Evolutionary conservation across 1,140 invertebrate species (phyloP).

Genomic region (Drosophila equinoxialis): DNA sequence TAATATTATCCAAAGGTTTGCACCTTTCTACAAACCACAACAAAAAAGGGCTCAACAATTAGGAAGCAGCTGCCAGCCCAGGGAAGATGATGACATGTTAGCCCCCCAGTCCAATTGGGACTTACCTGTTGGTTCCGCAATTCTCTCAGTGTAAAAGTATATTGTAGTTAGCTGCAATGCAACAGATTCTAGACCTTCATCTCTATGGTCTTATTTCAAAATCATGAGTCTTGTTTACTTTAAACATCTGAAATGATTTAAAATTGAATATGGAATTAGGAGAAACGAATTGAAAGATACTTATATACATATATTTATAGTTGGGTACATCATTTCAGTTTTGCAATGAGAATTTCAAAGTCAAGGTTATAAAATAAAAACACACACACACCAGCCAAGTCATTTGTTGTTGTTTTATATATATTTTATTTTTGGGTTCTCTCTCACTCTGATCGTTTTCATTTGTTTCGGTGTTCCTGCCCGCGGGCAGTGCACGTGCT

Average conservation of each 20-base stretch:
- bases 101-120: not conserved
- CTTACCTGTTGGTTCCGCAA: slow-evolving; percentile 79
- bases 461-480: slow-evolving; percentile 35
- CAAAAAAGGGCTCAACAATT: not conserved
- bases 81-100: not conserved
- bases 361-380: slow-evolving; percentile 67
- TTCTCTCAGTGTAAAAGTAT: slow-evolving; percentile 70
- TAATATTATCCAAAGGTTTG: slow-evolving; percentile 5
- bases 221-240: slow-evolving; percentile 2
- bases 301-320: slow-evolving; percentile 5
- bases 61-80: not conserved
- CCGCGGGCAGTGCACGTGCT: slow-evolving; percentile 61
- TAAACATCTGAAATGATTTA: slow-evolving; percentile 34
- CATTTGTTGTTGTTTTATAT: slow-evolving; percentile 49
- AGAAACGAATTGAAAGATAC: no score
- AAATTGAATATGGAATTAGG: not conserved
- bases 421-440: slow-evolving; percentile 23
- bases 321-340: slow-evolving; percentile 45
- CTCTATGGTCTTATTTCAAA: slow-evolving; percentile 14
- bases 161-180: slow-evolving; percentile 47
- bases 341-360: slow-evolving; percentile 77
- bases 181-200: slow-evolving; percentile 12
- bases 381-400: not conserved
- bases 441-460: slow-evolving; percentile 32
- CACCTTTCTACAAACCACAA: not conserved